A percentile compares a stretch with the other conserved stretches of the same genome.
Conservation (phyloP, 2,797 vertebrate genomes). For the Acipenser ruthenus region DNA sequence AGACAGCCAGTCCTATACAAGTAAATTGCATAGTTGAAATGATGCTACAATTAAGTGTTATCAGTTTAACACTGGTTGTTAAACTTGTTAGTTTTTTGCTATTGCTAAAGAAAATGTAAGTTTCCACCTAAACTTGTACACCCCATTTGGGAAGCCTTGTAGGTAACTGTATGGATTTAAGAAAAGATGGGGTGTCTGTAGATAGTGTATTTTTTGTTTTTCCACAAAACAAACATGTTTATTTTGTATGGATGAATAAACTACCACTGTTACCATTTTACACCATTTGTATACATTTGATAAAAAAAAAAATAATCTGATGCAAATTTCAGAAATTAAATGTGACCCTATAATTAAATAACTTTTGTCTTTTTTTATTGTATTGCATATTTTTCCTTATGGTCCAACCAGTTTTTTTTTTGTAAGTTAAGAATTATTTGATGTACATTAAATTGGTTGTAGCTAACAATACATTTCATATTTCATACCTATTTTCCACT, state of each 20-base stretch:
- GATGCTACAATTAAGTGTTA: background rate
- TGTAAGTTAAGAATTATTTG: too few relatives aligned
- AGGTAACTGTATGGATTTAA: conserved; percentile 30
- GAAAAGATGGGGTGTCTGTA: conserved; percentile 70
- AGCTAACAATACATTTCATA: too few relatives aligned
- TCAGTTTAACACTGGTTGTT: conserved; percentile 25
- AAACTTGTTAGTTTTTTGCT: conserved; percentile 62
- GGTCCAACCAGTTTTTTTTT: too few relatives aligned
- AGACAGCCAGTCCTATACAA: conserved; percentile 8
- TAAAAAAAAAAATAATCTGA: conserved; percentile 66
- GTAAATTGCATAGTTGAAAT: background rate
- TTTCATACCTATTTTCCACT: too few relatives aligned
- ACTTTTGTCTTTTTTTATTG: conserved; percentile 47
- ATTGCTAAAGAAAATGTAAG: conserved; percentile 42
- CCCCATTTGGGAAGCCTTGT: conserved; percentile 15
- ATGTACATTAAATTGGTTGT: too few relatives aligned
- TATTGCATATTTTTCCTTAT: background rate
- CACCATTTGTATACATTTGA: conserved; percentile 91
- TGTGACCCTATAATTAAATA: conserved; percentile 79
- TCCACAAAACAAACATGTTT: conserved; percentile 29
- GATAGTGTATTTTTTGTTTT: conserved; percentile 65
- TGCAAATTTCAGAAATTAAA: conserved; percentile 94
- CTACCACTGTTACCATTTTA: conserved; percentile 88
- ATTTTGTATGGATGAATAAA: conserved; percentile 90
- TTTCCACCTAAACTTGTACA: conserved; percentile 4